A percentile compares a stretch with the other conserved stretches of the same genome.
Evolutionary conservation across 2,113 vertebrate species (phyloP).

Genomic region (Sigmodon hispidus): DNA sequence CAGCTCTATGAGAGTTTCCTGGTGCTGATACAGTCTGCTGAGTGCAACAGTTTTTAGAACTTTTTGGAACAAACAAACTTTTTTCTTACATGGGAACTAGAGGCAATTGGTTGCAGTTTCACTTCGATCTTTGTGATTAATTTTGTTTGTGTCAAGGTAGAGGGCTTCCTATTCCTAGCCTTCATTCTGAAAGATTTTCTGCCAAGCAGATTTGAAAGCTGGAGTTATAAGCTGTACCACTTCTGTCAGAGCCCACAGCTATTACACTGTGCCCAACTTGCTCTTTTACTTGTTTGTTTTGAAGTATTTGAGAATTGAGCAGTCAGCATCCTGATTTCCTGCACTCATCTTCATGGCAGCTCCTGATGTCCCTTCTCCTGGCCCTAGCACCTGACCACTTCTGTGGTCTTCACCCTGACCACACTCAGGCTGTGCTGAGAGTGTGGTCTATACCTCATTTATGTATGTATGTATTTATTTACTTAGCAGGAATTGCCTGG

Average conservation of each 20-base stretch:
- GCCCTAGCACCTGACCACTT: background rate
- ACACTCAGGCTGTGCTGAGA: background rate
- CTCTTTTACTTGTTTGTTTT: background rate
- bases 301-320: background rate
- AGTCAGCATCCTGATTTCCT: background rate
- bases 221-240: background rate
- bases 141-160: background rate
- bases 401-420: background rate
- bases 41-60: background rate
- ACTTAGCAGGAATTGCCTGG: background rate
- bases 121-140: background rate
- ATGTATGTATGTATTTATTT: no score
- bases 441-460: background rate
- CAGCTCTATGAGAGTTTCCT: no score
- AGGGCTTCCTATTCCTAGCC: background rate
- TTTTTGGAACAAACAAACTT: background rate
- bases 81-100: slow-evolving; percentile 30
- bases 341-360: background rate
- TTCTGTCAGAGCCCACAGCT: background rate
- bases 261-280: background rate
- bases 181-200: background rate
- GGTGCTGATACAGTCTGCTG: background rate
- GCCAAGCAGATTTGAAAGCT: background rate
- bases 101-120: background rate
- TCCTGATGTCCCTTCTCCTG: background rate